A percentile compares a stretch with the other conserved stretches of the same genome.
Conservation (phyloP, 2,888 invertebrate genomes). For the Dicroscelio sp. region DNA sequence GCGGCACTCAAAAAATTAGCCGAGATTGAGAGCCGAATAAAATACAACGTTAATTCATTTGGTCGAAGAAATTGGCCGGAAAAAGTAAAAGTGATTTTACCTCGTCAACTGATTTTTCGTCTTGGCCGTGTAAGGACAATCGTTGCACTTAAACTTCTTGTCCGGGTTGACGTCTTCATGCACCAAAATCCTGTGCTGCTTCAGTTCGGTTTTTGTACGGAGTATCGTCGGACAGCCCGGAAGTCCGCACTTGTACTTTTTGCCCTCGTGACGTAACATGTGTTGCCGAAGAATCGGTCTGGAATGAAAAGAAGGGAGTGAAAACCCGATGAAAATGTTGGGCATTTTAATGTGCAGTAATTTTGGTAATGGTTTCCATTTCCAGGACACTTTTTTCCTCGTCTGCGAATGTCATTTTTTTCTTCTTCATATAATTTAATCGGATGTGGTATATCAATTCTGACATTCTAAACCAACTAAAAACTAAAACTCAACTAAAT, state of each 20-base stretch:
- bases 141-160: conserved; percentile 93
- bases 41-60: too few relatives aligned
- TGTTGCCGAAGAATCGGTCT: conserved; percentile 93
- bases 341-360: neutral
- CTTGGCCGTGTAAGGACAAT: conserved; percentile 91
- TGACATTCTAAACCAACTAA: too few relatives aligned
- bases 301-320: conserved; percentile 81
- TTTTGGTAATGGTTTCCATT: too few relatives aligned
- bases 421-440: too few relatives aligned
- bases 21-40: too few relatives aligned
- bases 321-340: neutral
- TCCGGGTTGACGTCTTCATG: conserved; percentile 92
- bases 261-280: conserved; percentile 92
- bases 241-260: conserved; percentile 92
- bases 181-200: conserved; percentile 92
- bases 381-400: too few relatives aligned
- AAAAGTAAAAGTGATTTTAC: conserved; percentile 90
- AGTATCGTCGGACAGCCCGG: conserved; percentile 93
- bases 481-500: too few relatives aligned
- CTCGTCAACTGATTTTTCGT: conserved; percentile 91
- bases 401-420: too few relatives aligned
- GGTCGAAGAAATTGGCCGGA: too few relatives aligned
- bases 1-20: too few relatives aligned
- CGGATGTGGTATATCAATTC: too few relatives aligned
- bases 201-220: conserved; percentile 92